Conservation (phyloP, 2,113 vertebrate species). For the Gulo gulo region DNA sequence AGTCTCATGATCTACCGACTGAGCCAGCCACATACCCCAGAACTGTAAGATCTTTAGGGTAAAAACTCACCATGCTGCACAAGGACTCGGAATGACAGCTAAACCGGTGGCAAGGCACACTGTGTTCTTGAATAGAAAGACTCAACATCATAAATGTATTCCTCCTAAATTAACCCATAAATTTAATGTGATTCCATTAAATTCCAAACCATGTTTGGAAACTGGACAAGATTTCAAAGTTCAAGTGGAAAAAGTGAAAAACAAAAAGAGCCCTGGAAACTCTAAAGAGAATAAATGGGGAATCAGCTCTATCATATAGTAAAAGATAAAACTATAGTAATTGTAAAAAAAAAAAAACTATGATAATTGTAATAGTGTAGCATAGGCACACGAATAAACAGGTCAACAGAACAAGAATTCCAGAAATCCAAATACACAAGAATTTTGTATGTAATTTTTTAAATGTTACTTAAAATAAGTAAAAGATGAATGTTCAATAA, state of each 20-base stretch:
- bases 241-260: constrained; percentile 15
- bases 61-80: not conserved
- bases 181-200: not conserved
- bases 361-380: not conserved
- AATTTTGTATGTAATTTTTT: not conserved
- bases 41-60: not conserved
- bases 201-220: not conserved
- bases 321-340: not conserved
- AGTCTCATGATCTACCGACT: not conserved
- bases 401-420: not conserved
- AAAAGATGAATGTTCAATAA: not conserved
- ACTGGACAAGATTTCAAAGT: not conserved
- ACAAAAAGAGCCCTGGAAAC: not conserved
- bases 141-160: not conserved
- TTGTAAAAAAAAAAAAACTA: not conserved
- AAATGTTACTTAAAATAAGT: not conserved
- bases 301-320: not conserved
- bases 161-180: not conserved
- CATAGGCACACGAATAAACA: not conserved
- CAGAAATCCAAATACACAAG: not conserved
- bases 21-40: not conserved
- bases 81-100: not conserved
- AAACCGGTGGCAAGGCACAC: not conserved
- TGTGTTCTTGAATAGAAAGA: not conserved
- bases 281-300: not conserved